Evolutionary conservation across 1,140 invertebrate species (phyloP), one percentile per base, ranked within the genome.

Genomic region (Cydia fagiglandana): DNA sequence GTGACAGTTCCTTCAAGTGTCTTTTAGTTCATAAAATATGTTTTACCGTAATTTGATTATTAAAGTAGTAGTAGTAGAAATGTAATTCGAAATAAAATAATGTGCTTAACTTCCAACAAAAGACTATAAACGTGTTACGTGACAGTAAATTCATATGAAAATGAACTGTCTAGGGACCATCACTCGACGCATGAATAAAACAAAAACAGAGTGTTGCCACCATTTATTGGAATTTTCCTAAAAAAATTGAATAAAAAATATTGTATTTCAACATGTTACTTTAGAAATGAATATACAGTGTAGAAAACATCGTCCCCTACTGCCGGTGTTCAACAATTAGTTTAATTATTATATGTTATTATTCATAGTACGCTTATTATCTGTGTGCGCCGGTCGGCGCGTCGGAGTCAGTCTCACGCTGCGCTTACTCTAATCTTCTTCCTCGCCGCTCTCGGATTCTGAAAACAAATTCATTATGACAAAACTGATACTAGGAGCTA

Each of bases 221-320:
- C 82, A 84, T 91, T 92, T 92, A 91, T 89, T 92, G 81, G 80
- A 89, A 91, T 90, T 92, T 92, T 92, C 86, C 89, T 92, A 91
- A 87, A 91, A 92, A 92, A 92, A 91, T 91, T 91, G 90, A 92
- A 92, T 92, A 92, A 92, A 92, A 92, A 92, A 92, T 92, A 92
- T 92, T 87, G 88, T 92, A 88, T 91, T 89, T 89, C 85, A 87
- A 91, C 89, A 91, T 89, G 88, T 92, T 90, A 88, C 82, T 88
- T 88, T 90, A 88, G 88, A 89, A 89, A 91, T 89, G 88, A 91
- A 89, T 89, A 89, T 90, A 90, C 87, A 90, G 85, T 86, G 84
- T 90, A 87, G 86, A 88, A 90, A 91, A 91, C 81, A 77, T 79
- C 78, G 79, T 83, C 84, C 84, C 80, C 83, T 82, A 77, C 66